Evolutionary conservation across 1,140 invertebrate genomes (phyloP), one percentile per base, ranked within the genome.

Genomic region (Trissolcus basalis): DNA sequence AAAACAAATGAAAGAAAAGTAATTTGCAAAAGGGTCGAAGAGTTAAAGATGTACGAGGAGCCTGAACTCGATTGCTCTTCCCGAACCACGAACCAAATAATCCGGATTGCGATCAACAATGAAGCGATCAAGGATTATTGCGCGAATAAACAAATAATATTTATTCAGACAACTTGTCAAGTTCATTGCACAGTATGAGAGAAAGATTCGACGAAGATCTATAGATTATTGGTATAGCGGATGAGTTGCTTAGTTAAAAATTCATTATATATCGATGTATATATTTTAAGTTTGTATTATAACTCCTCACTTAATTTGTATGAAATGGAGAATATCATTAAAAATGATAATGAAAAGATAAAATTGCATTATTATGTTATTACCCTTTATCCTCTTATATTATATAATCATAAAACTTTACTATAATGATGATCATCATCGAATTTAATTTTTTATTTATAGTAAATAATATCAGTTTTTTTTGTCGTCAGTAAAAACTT

Each of bases 221-320:
- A 83, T 79, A 83, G 77, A 81, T 80, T 80, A 82, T 67, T 56
- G 81, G 77, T 83, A 82, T 81, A 82, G 80, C 67, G 79, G 60
- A 85, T 82, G 80, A 85, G 81, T 83, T 84, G 78, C 77, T 81
- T 79, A 76, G 67, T 69, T 77, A 82, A 85, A 39, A 80, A 79
- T 84, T 86, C 74, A 83, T 80, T 80, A 85, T 79, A 86, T 86
- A 86, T 86, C 80, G 84, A 86, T 86, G 84, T 86, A 86, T 86
- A 86, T 86, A 86, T 85, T 83, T 86, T 86, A 86, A 86, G 85
- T 86, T 86, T 86, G 83, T 86, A 86, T 86, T 85, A 86, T 86
- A 86, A 86, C 80, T 83, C 81, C 79, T 80, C 80, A 86, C 84
- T 86, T 86, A 86, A 85, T 86, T 86, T 86, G 83, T 86, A 86